Conservation (phyloP, 2,888 invertebrate species). For the Epirrita christyi region DNA sequence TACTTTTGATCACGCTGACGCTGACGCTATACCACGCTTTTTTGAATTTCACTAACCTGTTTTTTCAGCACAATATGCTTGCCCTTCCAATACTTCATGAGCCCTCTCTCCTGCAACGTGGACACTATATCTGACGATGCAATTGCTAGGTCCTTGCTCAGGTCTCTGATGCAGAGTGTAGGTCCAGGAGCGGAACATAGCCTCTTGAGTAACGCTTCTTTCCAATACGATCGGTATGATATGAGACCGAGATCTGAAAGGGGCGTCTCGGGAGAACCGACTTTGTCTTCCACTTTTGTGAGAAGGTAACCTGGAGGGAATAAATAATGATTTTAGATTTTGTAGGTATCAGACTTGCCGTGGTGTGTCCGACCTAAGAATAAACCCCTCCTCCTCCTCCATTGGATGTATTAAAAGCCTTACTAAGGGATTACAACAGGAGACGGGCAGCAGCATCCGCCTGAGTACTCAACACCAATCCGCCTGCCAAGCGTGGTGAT, state of each 20-base stretch:
- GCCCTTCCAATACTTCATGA: constrained; percentile 99
- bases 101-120: constrained; percentile 97
- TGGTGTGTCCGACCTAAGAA: no score
- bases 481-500: no score
- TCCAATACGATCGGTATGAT: constrained; percentile 99
- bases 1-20: constrained; percentile 3
- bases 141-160: constrained; percentile 95
- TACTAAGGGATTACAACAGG: no score
- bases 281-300: constrained; percentile 97
- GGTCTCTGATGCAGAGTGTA: constrained; percentile 95
- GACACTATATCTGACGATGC: constrained; percentile 99
- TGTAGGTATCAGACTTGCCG: no score
- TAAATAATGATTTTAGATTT: background rate
- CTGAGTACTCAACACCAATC: no score
- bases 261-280: constrained; percentile 99
- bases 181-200: constrained; percentile 95
- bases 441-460: no score
- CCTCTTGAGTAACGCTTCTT: constrained; percentile 96
- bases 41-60: constrained; percentile 85
- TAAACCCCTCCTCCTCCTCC: no score
- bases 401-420: no score
- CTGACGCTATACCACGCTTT: background rate
- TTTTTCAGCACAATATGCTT: constrained; percentile 98
- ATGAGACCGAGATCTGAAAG: constrained; percentile 98
- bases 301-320: constrained; percentile 93